These are phyloP conservation scores for Napeogenes inachia DNA, from an alignment of 2,888 invertebrate genomes.

Conservation along the genomic window DNA sequence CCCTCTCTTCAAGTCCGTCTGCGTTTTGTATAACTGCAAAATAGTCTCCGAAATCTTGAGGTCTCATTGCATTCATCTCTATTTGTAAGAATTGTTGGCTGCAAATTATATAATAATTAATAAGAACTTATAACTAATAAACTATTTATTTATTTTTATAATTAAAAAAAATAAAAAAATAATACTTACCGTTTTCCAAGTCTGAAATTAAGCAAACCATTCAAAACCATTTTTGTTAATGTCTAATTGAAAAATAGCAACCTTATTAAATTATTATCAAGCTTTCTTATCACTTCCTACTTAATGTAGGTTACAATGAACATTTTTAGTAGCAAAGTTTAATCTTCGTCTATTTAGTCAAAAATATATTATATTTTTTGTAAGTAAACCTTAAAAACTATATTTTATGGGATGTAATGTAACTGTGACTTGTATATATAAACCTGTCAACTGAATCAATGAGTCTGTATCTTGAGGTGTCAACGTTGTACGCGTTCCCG, in stretches of 20 bases:
- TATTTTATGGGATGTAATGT: background rate
- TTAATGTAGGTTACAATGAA: too few species aligned
- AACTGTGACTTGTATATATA: conserved; percentile 19
- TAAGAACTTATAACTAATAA: too few species aligned
- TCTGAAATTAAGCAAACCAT: conserved; percentile 5
- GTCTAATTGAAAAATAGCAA: too few species aligned
- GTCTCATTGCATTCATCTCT: conserved; percentile 37
- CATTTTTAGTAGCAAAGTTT: too few species aligned
- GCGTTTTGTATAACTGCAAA: conserved; percentile 48
- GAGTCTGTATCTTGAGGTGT: conserved; percentile 37
- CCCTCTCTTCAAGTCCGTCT: conserved; percentile 50
- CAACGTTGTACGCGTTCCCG: conserved; percentile 43
- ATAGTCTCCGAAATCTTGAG: conserved; percentile 53
- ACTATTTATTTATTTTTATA: too few species aligned
- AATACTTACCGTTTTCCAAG: conserved; percentile 21
- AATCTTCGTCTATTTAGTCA: too few species aligned
- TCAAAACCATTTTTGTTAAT: too few species aligned
- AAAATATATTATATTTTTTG: too few species aligned
- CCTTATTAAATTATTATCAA: too few species aligned
- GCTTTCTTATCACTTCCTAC: too few species aligned
- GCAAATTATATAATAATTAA: background rate
- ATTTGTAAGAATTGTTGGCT: conserved; percentile 47
- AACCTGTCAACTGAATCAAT: conserved; percentile 40
- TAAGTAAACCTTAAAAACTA: too few species aligned
- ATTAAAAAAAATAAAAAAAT: conserved; percentile 16